Evolutionary conservation across 2,113 vertebrate species (phyloP), one percentile per base, ranked within the genome.

Genomic region (Malurus melanocephalus): DNA sequence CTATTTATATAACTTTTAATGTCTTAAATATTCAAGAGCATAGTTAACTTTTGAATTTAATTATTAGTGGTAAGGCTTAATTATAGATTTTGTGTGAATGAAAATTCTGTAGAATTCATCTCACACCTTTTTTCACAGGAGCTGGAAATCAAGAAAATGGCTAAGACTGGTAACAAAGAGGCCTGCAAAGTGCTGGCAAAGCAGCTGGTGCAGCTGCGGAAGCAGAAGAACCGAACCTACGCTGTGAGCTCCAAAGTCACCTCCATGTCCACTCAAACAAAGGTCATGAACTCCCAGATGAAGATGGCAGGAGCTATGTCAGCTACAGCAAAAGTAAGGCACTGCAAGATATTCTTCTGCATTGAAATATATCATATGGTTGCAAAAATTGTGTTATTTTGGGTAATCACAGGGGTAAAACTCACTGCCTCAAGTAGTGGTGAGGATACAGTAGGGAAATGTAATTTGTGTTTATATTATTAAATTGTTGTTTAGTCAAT

Each of bases 231-330:
- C 79, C 97, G 99, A 88, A 99, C 99, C 0, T 99, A 99, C 1
- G 98, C 99, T 7, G 99, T 99, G 67, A 99, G 99, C 96, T 99
- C 99, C 51, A 99, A 99, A 95, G 99, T 99, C 85, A 99, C 98
- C 40, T 99, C 98, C 80, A 99, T 99, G 99, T 98, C 98, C 0
- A 99, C 99, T 22, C 98, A 99, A 92, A 98, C 99, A 4, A 99
- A 99, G 92, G 96, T 99, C 92, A 99, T 99, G 99, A 99, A 99
- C 95, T 99, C 99, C n/a, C 99, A 99, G 95, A 99, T 99, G 99
- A 99, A 99, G 97, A 99, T 99, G 99, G 99, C 99, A 1, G 98
- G 98, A 79, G 99, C 99, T 66, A 99, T 99, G 99, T 98, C 99
- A 92, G 97, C 98, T 57, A 98, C 99, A 57, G 98, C 99, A 73